phyloP scores from a whole-genome alignment of 2,888 invertebrate species.

The Stenichneumon culpator region DNA sequence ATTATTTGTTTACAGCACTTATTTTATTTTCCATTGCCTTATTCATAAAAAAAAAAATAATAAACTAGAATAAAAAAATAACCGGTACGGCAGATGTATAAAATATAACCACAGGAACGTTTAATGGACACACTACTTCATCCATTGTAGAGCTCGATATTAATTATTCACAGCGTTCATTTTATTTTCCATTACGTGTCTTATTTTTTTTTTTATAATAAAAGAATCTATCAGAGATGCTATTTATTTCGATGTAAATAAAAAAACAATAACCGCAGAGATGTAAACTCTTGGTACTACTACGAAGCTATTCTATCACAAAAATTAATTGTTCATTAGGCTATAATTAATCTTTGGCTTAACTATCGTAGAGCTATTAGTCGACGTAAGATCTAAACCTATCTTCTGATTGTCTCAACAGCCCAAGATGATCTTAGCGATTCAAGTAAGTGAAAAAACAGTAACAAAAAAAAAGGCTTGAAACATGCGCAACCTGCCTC shows the following conservation, averaged over 20 bases:
- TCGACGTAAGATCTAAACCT: slow-evolving; percentile 72
- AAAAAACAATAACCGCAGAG: not conserved
- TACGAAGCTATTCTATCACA: not conserved
- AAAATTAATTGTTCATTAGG: slow-evolving; percentile 17
- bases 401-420: slow-evolving; percentile 84
- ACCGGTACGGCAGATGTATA: not conserved
- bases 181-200: too few species aligned
- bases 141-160: not conserved
- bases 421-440: slow-evolving; percentile 82
- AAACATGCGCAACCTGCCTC: slow-evolving; percentile 12
- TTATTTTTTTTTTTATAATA: not conserved
- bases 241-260: not conserved
- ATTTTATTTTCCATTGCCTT: not conserved
- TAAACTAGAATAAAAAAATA: too few species aligned
- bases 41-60: too few species aligned
- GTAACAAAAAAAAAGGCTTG: slow-evolving; percentile 44
- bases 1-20: not conserved
- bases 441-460: slow-evolving; percentile 82
- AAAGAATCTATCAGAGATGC: not conserved
- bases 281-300: not conserved
- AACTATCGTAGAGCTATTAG: slow-evolving; percentile 72
- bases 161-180: not conserved
- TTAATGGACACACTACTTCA: not conserved
- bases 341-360: slow-evolving; percentile 23
- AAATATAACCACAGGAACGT: not conserved